A percentile compares a stretch with the other conserved stretches of the same genome.
Conservation (phyloP, 2,113 vertebrate genomes). For the Syngnathus typhle region DNA sequence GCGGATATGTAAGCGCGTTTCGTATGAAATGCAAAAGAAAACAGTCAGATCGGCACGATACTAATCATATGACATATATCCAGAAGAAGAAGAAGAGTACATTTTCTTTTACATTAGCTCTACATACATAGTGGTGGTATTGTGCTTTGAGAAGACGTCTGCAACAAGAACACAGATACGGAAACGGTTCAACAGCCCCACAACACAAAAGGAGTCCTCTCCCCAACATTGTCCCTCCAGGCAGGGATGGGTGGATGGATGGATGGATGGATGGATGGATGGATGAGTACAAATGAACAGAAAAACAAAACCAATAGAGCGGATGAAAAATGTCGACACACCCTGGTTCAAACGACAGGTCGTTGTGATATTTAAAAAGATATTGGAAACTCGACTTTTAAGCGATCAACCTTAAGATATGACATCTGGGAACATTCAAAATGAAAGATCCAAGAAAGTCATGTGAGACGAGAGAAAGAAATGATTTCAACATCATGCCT, state of each 20-base stretch:
- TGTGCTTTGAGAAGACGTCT: conserved; percentile 77
- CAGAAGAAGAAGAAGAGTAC: conserved; percentile 56
- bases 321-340: neutral
- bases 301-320: neutral
- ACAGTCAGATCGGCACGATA: conserved; percentile 61
- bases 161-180: conserved; percentile 67
- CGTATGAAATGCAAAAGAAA: conserved; percentile 53
- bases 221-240: neutral
- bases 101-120: conserved; percentile 68
- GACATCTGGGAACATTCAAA: neutral
- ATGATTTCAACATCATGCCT: neutral
- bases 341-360: neutral
- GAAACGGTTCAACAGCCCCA: conserved; percentile 32
- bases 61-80: conserved; percentile 68
- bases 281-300: neutral
- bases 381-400: neutral
- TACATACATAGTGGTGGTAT: conserved; percentile 65
- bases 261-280: neutral
- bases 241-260: neutral
- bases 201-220: conserved; percentile 10
- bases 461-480: neutral
- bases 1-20: conserved; percentile 60
- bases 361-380: neutral
- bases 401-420: neutral
- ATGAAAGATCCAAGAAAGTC: neutral